Base-by-base conservation (phyloP, 2,797 vertebrate species). In the Halcyon smyrnensis region DNA sequence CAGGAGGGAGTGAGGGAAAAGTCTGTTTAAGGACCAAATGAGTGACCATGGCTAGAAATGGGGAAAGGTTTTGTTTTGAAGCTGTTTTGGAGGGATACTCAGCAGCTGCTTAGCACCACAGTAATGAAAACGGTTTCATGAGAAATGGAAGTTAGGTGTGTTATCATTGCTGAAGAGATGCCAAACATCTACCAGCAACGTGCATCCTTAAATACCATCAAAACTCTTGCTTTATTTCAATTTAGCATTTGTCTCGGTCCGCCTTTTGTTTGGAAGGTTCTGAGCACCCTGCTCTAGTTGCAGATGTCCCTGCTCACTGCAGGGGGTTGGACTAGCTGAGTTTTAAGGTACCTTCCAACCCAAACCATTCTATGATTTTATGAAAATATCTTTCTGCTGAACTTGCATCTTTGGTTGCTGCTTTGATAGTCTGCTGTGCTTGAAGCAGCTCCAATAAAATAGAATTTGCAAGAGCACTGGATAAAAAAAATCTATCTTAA, bases 401-500 rank as follows among this genome's bases (percentile, higher is more conserved):
- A 20, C 27, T 36, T 84, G 76, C 83, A 91, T 45, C 68, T 87
- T 71, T 63, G 15, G 46, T 18, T 53, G n/a, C 73, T 82, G 15
- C 28, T 75, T 46, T 67, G 43, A 64, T 34, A 73, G 59, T 48
- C 84, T 87, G 63, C 37, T 34, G 45, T 32, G 14, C 7, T 9
- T 41, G 77, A 82, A 60, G 65, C 63, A 67, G 76, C 76, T 78
- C 64, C 1, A 6, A 90, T 51, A 91, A 95, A 95, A 95, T 91
- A 88, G 87, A 78, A 90, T 95, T 94, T 93, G 32, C 85, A 93
- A 92, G 89, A 94, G 36, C 77, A 30, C 36, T 70, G 60, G 59
- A 76, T 73, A 68, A 94, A 96, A 91, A 93, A 88, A 83, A 93
- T 96, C 92, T 83, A 93, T 94, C 74, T 93, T 96, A 95, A 96